Conservation (phyloP, 2,113 vertebrate species). For the Mormoops blainvillei region DNA sequence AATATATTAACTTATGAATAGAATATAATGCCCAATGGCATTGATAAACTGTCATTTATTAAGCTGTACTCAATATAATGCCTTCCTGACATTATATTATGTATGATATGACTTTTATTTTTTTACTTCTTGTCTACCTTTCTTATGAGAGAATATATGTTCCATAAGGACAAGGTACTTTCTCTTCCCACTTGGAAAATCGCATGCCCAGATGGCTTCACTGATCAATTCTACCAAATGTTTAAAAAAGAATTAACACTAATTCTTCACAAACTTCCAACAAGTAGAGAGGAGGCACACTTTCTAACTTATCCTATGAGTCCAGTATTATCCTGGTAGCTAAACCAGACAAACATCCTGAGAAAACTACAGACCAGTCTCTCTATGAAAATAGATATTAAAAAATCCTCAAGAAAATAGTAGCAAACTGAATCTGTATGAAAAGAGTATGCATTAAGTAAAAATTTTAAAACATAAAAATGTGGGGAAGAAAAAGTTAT, state of each 20-base stretch:
- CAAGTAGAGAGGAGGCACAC: not conserved
- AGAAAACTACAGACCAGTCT: not conserved
- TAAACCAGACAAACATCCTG: not conserved
- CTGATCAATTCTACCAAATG: not conserved
- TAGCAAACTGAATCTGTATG: not conserved
- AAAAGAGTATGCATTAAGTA: not conserved
- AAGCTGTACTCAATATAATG: not conserved
- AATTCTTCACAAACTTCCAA: not conserved
- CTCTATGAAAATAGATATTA: not conserved
- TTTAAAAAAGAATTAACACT: not conserved
- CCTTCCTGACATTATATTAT: not conserved
- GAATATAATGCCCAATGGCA: not conserved
- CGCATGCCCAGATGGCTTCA: not conserved
- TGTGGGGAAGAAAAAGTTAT: too few species aligned
- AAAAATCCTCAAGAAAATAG: not conserved
- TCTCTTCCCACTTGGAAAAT: not conserved
- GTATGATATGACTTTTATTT: not conserved
- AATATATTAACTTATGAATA: not conserved
- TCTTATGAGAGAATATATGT: not conserved
- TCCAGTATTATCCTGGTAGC: not conserved
- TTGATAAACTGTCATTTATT: not conserved
- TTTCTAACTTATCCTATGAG: not conserved
- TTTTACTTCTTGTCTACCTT: not conserved
- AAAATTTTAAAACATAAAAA: too few species aligned
- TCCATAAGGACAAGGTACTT: not conserved